Base-by-base conservation (phyloP, 1,140 invertebrate species). In the Drosophila simulans region DNA sequence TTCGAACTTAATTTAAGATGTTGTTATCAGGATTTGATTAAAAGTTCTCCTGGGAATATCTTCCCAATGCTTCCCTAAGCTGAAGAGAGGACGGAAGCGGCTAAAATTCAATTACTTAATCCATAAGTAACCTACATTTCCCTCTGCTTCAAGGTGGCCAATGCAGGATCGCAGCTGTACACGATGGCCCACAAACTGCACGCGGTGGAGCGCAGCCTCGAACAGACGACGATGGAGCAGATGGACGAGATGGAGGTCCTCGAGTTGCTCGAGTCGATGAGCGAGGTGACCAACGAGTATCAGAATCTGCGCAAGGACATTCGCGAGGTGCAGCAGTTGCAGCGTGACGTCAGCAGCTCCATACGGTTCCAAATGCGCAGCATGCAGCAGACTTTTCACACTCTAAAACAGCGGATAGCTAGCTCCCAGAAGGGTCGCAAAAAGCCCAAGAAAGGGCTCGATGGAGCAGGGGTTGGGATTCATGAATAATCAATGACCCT, bases 241-340 rank as follows among this genome's bases (percentile, higher is more conserved):
- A 90, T 92, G 66, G 91, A 92, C 59, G 91, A 92, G 22, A 92
- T 94, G 64, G 94, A 94, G 68, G 93, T 94, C 10, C 85, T 94
- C 70, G 93, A 93, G 76, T 90, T 94, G 51, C 83, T 94, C 40
- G 93, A 93, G 70, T 93, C 94, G 40, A 93, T 94, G 68, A 94
- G 93, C 48, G 93, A 94, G 89, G 94, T 94, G 20, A 94, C 80
- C 92, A 83, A 94, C 81, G 94, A 94, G 79, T 94, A 94, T 77
- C 93, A 94, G 76, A 93, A 93, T 20, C 84, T 94, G 45, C 93
- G 93, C 49, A 93, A 94, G 91, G 94, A 94, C 83, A 94, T 94
- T 66, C 91, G 93, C 42, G 94, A 94, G 66, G 93, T 94, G 71
- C 94, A 94, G 54, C 94, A 94, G 69, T 79, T 94, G 51, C 94